Evolutionary conservation across 1,140 invertebrate genomes (phyloP), one percentile per base, ranked within the genome.

Genomic region (Theocolax elegans): DNA sequence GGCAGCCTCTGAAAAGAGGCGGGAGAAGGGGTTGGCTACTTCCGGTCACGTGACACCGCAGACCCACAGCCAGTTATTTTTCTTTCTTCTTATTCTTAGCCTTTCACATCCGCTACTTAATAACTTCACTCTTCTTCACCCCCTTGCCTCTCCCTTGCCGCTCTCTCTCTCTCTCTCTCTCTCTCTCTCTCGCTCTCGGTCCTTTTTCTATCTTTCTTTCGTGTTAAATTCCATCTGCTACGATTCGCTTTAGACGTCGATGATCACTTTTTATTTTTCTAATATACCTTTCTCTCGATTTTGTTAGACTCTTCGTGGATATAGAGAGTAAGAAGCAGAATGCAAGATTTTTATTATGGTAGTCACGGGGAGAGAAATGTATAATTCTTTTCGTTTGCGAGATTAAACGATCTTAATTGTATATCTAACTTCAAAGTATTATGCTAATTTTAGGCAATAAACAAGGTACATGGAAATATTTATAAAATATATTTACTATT

Each of bases 81-180:
- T 83, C 82, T 84, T 82, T 85, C 81, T 85, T 85, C 80, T 85
- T 85, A 86, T 86, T 86, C 83, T 85, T 83, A 82, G 82, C 79
- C 79, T 78, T 77, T 81, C 80, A 77, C 80, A 81, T 83, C 81
- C 79, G 80, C 80, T 80, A 82, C 80, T 82, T 81, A 82, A 82
- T 80, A 82, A 82, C 78, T 80, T 76, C 73, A 75, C 75, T 79
- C 76, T 80, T 78, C 77, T 74, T 60, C 42, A 19, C 63, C 54
- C 19, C 31, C 15, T 60, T 71, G 35, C 67, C 71, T 59, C 59
- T 59, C 67, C 42, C 38, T 17, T 12, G 53, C 7, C 15, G n/a
- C 53, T 29, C 53, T n/a, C n/a, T 67, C 71, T 59, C 59, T 59
- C 67, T 38, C 19, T 19, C 23, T 49, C 15, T 35, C n/a, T 64